Percentiles rank a stretch among this genome's conserved stretches.
Evolutionary conservation across 2,888 invertebrate species (phyloP).

Genomic region (Dolomedes plantarius): DNA sequence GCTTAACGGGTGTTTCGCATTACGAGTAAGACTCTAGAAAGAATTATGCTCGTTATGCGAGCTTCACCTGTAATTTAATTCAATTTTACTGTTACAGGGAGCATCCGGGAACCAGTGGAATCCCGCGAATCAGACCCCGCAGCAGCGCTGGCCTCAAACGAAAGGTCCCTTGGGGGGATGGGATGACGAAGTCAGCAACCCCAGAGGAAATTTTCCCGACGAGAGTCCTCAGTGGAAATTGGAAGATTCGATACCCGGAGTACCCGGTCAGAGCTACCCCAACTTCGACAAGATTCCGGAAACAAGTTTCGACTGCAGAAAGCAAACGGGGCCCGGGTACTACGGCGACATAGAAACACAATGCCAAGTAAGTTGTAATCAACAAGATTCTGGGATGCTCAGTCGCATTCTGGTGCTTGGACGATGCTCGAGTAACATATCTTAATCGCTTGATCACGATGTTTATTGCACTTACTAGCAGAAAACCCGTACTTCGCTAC

Average conservation of each 20-base stretch:
- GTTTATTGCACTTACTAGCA: too few species aligned
- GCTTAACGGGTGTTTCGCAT: too few species aligned
- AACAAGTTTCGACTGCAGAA: constrained; percentile 72
- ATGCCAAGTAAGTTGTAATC: constrained; percentile 73
- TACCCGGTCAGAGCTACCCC: constrained; percentile 83
- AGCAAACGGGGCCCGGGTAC: constrained; percentile 73
- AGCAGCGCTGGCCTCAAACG: constrained; percentile 11
- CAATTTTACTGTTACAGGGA: too few species aligned
- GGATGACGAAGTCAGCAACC: constrained; percentile 48
- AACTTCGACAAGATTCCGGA: constrained; percentile 78
- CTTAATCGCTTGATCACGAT: too few species aligned
- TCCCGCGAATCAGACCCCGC: neutral
- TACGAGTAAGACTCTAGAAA: too few species aligned
- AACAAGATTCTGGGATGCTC: neutral
- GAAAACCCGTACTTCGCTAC: too few species aligned
- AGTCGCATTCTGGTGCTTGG: too few species aligned
- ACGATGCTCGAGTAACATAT: too few species aligned
- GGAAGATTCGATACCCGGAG: constrained; percentile 80
- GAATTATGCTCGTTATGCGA: too few species aligned
- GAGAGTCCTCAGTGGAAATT: constrained; percentile 24
- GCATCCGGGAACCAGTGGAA: neutral
- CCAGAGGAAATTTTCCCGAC: constrained; percentile 5
- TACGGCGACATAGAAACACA: constrained; percentile 73
- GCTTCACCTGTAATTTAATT: too few species aligned
- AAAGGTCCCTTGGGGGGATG: constrained; percentile 48